These are phyloP conservation scores for Goniozus legneri DNA, from an alignment of 1,140 invertebrate genomes.

Conservation along the genomic window DNA sequence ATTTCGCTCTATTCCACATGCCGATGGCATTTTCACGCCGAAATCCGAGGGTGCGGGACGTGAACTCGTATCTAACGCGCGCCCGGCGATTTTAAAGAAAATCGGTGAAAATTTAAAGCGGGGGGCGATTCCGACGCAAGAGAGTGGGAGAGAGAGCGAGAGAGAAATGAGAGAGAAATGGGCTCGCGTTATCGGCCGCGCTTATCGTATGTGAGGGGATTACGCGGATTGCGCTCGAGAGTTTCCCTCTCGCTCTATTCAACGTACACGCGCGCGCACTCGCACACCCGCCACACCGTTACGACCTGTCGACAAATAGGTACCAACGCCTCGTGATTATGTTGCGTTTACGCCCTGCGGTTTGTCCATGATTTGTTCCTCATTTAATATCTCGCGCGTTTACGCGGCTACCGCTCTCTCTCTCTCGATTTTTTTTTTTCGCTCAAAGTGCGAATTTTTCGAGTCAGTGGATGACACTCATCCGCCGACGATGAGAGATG, in stretches of 20 bases:
- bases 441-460: too few species aligned
- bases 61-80: conserved; percentile 5
- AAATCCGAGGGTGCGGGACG: too few species aligned
- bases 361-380: not conserved
- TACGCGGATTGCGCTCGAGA: conserved; percentile 43
- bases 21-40: too few species aligned
- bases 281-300: conserved; percentile 4
- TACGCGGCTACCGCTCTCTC: too few species aligned
- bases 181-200: conserved; percentile 44
- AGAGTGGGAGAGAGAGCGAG: not conserved
- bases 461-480: too few species aligned
- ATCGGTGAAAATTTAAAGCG: conserved; percentile 50
- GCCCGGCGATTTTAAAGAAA: conserved; percentile 49
- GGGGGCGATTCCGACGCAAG: not conserved
- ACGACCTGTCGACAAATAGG: conserved; percentile 45
- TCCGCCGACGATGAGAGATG: conserved; percentile 25
- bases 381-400: not conserved
- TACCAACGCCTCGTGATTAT: conserved; percentile 49
- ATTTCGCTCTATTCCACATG: conserved; percentile 14
- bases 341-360: conserved; percentile 28
- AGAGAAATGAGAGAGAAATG: conserved; percentile 14
- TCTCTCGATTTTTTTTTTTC: too few species aligned
- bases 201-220: conserved; percentile 51
- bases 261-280: conserved; percentile 17
- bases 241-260: conserved; percentile 25